Base-by-base conservation (phyloP, 2,797 vertebrate species). In the Anguilla pacifica region DNA sequence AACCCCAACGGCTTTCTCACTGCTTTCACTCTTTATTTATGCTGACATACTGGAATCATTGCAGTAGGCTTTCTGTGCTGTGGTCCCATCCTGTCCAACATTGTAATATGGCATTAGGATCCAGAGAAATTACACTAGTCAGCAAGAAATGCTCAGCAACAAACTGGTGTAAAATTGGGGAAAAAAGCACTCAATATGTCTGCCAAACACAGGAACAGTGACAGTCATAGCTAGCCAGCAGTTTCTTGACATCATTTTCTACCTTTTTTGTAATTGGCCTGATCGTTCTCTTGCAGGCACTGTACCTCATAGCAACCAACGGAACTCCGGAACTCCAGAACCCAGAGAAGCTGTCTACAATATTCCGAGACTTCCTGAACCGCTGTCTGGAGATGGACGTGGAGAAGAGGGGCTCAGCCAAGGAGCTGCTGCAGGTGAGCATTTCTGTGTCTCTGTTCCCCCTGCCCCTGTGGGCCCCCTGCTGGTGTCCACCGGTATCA, bases 231-330 rank as follows among this genome's bases (percentile, higher is more conserved):
- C 10, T 10, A n/a, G 9, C 4, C 31, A 17, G 13, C 39, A 19
- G 35, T 79, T 79, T 15, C 19, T 79, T 70, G 64, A 17, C 31
- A 35, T 51, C 19, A 10, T 2, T 51, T 51, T 49, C 46, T 49
- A 22, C 46, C n/a, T 25, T 82, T 82, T 51, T 51, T 9, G 6
- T 82, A 82, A 51, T 11, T n/a, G 43, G 46, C 2, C 79, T 49
- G 43, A n/a, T 49, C 3, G 3, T 19, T 4, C 46, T 51, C 22
- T 6, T 46, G 25, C 86, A 99, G 98, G 98, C 98, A 1, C 95
- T 99, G 91, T 99, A 99, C 97, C 98, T 99, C 91, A 99, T 99
- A 87, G 98, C 98, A 87, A 99, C 98, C 83, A 99, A 99, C 0
- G 98, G 98, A 70, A 99, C 98, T 0, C 98, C 98, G 0, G 98